These are phyloP conservation scores for Phrynocephalus versicolor DNA, from an alignment of 2,113 vertebrate species.

Conservation along the genomic window DNA sequence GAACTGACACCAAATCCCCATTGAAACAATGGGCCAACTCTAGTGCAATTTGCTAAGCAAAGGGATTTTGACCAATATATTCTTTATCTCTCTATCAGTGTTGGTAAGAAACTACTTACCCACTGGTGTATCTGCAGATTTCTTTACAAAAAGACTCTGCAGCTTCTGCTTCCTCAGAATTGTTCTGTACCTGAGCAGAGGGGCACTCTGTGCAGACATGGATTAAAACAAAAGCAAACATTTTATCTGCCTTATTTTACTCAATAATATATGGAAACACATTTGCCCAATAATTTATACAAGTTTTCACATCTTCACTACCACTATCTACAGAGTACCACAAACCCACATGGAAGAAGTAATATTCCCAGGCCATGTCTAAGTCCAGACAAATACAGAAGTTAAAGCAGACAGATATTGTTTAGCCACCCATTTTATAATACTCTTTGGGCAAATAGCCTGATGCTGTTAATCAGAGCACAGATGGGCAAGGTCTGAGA, in stretches of 20 bases:
- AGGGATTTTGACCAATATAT: neutral
- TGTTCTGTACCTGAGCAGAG: constrained; percentile 70
- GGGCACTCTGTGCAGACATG: constrained; percentile 69
- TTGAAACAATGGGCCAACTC: too few relatives aligned
- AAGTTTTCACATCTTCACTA: neutral
- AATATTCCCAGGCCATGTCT: neutral
- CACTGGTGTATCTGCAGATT: constrained; percentile 78
- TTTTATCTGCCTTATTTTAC: too few relatives aligned
- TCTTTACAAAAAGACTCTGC: constrained; percentile 81
- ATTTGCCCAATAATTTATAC: too few relatives aligned
- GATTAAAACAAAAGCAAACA: constrained; percentile 22
- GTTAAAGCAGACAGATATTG: too few relatives aligned
- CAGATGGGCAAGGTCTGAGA: too few relatives aligned
- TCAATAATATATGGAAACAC: too few relatives aligned
- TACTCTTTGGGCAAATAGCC: too few relatives aligned
- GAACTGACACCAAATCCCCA: too few relatives aligned
- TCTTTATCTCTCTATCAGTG: neutral
- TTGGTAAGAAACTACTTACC: constrained; percentile 73
- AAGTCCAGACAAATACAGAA: neutral
- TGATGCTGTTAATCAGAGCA: too few relatives aligned
- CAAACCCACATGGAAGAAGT: neutral
- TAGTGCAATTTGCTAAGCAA: too few relatives aligned
- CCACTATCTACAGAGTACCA: neutral
- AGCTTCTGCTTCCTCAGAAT: constrained; percentile 82
- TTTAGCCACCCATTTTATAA: too few relatives aligned